These are phyloP conservation scores for Limosa lapponica DNA, from an alignment of 2,797 vertebrate genomes.

Conservation along the genomic window DNA sequence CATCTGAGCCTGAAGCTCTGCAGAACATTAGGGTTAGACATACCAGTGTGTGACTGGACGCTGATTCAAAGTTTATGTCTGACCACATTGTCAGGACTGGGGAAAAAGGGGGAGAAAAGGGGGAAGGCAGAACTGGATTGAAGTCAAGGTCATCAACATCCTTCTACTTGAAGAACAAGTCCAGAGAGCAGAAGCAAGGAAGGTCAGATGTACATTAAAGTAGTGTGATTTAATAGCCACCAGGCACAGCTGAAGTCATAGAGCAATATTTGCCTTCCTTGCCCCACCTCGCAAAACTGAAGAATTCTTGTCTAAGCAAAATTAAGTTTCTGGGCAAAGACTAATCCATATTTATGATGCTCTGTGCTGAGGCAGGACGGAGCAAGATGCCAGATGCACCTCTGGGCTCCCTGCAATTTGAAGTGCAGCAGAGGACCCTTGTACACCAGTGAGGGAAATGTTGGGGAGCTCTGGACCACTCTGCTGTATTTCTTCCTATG, in stretches of 20 bases:
- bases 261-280: neutral
- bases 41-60: neutral
- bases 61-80: slow-evolving; percentile 26
- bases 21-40: neutral
- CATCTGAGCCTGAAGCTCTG: neutral
- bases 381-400: neutral
- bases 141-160: neutral
- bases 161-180: neutral
- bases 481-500: neutral
- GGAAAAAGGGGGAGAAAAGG: neutral
- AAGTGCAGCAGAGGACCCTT: neutral
- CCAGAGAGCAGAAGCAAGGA: neutral
- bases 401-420: neutral
- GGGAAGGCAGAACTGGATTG: neutral
- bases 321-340: neutral
- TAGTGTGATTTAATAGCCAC: neutral
- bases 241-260: neutral
- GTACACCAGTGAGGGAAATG: neutral
- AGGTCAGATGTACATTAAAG: neutral
- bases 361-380: neutral
- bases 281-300: rapidly evolving
- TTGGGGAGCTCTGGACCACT: neutral
- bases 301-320: neutral
- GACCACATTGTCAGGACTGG: neutral
- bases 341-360: neutral